These are phyloP conservation scores for Neodontobutis hainanensis DNA, from an alignment of 2,113 vertebrate genomes.

Conservation along the genomic window DNA sequence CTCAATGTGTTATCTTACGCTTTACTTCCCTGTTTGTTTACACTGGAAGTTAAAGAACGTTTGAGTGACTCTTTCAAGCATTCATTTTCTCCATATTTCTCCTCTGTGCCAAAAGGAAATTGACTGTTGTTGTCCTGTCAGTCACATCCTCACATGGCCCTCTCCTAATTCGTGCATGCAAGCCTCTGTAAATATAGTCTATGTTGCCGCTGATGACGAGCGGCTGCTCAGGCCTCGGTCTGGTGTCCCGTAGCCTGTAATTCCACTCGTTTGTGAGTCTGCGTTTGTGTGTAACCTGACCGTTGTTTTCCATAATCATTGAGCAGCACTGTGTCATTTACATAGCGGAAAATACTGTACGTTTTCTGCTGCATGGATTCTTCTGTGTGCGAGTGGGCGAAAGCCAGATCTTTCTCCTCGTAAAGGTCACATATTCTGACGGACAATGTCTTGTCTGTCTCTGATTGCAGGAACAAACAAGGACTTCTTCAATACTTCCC, in stretches of 20 bases:
- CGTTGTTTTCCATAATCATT: conserved; percentile 21
- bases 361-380: neutral
- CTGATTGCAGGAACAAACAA: conserved; percentile 17
- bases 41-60: conserved; percentile 3
- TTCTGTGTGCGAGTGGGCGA: conserved; percentile 6
- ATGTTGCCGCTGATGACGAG: neutral
- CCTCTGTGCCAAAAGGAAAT: neutral
- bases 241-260: conserved; percentile 18
- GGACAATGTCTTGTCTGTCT: conserved; percentile 54
- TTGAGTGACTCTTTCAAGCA: too few relatives aligned
- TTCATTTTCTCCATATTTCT: neutral
- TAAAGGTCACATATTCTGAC: conserved; percentile 46
- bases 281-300: neutral
- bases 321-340: conserved; percentile 16
- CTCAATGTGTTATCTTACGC: neutral
- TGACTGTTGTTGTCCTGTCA: neutral
- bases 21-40: conserved; percentile 12
- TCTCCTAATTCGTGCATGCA: neutral
- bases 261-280: neutral
- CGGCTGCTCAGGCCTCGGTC: conserved; percentile 4
- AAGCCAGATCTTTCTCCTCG: conserved; percentile 27
- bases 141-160: conserved; percentile 8
- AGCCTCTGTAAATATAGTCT: neutral
- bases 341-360: conserved; percentile 18
- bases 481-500: conserved; percentile 32